A percentile compares a stretch with the other conserved stretches of the same genome.
Evolutionary conservation across 2,888 invertebrate genomes (phyloP).

Genomic region (Lamellibrachia columna): DNA sequence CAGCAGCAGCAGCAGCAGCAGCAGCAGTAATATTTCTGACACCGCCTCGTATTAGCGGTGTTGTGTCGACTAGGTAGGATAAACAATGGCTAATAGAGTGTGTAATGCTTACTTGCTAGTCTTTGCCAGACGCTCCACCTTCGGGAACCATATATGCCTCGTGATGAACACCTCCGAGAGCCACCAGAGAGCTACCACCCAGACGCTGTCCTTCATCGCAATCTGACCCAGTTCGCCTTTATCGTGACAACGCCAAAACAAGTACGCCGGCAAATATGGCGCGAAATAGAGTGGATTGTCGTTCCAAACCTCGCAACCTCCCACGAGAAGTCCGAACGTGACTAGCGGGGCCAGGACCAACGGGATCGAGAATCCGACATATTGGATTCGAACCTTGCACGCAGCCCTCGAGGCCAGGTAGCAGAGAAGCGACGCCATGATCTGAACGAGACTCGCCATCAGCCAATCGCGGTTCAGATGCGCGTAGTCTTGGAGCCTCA

Average conservation of each 20-base stretch:
- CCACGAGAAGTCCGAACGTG: conserved; percentile 85
- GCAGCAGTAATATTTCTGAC: no score
- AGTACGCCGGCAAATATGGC: conserved; percentile 77
- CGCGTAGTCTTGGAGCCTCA: conserved; percentile 32
- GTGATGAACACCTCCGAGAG: conserved; percentile 96
- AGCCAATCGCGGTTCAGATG: conserved; percentile 13
- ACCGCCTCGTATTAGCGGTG: no score
- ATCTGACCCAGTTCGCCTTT: conserved; percentile 70
- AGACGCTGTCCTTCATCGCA: conserved; percentile 21
- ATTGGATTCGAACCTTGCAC: conserved; percentile 69
- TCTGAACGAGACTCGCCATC: conserved; percentile 22
- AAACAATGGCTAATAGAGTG: conserved; percentile 42
- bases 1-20: no score
- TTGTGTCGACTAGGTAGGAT: conserved; percentile 50
- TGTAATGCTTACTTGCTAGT: conserved; percentile 79
- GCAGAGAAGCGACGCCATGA: conserved; percentile 61
- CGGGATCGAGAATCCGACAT: conserved; percentile 89
- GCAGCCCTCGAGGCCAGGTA: conserved; percentile 69
- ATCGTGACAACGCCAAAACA: conserved; percentile 91
- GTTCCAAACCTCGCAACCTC: conserved; percentile 86
- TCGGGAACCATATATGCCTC: conserved; percentile 96
- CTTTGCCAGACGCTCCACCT: conserved; percentile 94
- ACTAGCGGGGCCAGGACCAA: conserved; percentile 92
- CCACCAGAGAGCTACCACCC: conserved; percentile 73
- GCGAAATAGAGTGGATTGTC: conserved; percentile 78